Percentiles rank a stretch among this genome's conserved stretches.
Conservation (phyloP, 2,888 invertebrate genomes). For the Andricus curvator region DNA sequence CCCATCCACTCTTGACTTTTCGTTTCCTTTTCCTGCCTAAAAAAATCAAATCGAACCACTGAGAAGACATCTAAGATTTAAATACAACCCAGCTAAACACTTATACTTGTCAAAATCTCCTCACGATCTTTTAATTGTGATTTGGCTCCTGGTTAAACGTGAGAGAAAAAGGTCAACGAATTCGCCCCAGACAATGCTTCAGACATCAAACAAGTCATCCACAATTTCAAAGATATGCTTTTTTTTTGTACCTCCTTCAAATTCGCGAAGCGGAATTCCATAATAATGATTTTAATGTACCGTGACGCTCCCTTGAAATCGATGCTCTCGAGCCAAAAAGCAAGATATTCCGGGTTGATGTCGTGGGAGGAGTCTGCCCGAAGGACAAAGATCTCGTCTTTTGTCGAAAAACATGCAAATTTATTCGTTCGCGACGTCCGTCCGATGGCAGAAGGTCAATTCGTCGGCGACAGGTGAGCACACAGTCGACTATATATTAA, state of each 20-base stretch:
- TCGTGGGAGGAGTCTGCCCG: slow-evolving; percentile 63
- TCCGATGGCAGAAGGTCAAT: slow-evolving; percentile 67
- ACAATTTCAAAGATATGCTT: slow-evolving; percentile 25
- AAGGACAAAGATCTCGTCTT: slow-evolving; percentile 71
- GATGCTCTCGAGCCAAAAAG: slow-evolving; percentile 43
- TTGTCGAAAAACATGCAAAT: slow-evolving; percentile 71
- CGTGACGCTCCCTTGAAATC: slow-evolving; percentile 52
- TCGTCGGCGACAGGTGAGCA: slow-evolving; percentile 67
- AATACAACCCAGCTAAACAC: not conserved
- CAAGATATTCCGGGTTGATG: slow-evolving; percentile 62
- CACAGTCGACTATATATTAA: slow-evolving; percentile 11
- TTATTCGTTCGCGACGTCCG: slow-evolving; percentile 69
- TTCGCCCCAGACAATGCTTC: slow-evolving; percentile 25
- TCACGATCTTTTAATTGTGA: not conserved
- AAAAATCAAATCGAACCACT: not conserved
- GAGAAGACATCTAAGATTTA: not conserved
- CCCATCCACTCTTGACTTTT: not conserved
- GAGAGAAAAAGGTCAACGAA: slow-evolving; percentile 34
- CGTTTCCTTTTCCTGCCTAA: not conserved
- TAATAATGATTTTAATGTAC: slow-evolving; percentile 47
- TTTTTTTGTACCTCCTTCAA: not conserved
- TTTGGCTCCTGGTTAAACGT: slow-evolving; percentile 8
- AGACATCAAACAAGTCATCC: slow-evolving; percentile 33
- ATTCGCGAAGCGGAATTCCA: slow-evolving; percentile 42
- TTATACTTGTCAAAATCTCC: not conserved